Base-by-base conservation (phyloP, 2,888 invertebrate genomes). In the Loripinus fragilis region DNA sequence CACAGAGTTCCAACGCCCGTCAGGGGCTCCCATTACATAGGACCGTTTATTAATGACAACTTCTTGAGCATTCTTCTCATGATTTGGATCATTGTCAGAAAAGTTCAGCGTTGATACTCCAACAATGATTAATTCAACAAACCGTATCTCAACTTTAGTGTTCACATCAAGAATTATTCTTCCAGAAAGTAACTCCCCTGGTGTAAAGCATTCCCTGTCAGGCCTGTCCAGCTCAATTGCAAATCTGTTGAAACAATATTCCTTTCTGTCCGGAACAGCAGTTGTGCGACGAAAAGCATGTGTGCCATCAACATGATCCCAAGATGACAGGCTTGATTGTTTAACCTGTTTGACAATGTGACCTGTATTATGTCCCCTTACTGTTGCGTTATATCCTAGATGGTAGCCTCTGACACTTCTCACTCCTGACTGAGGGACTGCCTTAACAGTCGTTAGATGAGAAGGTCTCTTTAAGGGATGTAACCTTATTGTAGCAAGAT, bases 111-210 rank as follows among this genome's bases (percentile, higher is more conserved):
- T 86, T 8, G 89, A 90, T n/a, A 88, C 76, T 10, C 92, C 92
- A 17, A 85, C 80, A 25, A 91, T 87, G 7, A 89, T 71, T 52
- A 92, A 81, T 75, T 92, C 92, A 42, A 92, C 86, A 72, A 89
- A 90, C 67, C 89, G 77, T 35, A 92, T 88, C 71, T 91, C 90
- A 15, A 92, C 66, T 35, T 86, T 85, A 0, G 83, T 67, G 28
- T 76, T 85, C 0, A 90, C 83, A 33, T 92, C 90, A 71, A 92
- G 85, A 65, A 89, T 83, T 23, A 92, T 88, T n/a, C 80, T 80
- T 10, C 92, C 92, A 0, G 86, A 82, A 2, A 92, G 77, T 42
- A 86, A 85, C 64, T 91, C 90, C 7, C 92, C 92, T 0, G 92
- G 91, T 10, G 78, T 79, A 75, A 87, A 92, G 23, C 60, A 33